Evolutionary conservation across 92 coral and sea anemone species (phyloP), one percentile per base, ranked within the genome.

Genomic region (Bergia sp.): DNA sequence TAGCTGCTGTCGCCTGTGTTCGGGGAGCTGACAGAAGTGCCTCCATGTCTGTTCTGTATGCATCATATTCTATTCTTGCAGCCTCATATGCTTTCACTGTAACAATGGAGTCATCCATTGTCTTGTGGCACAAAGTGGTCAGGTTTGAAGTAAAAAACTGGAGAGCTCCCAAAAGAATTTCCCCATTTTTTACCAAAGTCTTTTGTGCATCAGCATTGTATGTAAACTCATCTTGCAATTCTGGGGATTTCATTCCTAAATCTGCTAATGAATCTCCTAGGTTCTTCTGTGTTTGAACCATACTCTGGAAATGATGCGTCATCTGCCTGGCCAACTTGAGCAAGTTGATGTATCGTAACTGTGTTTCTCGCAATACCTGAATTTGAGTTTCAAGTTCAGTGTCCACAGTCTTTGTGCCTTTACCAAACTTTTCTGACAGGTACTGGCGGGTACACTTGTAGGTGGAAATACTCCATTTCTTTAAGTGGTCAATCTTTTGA

Each of bases 381-480:
- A 97, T 93, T 80, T 97, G 98, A 47, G 95, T 89, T 92, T 97
- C 98, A 79, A 97, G 94, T 89, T 95, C 99, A 78, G 95, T 94
- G 87, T 97, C 99, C 16, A 97, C 98, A 65, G 99, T 95, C 85
- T 91, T 96, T 81, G 99, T 93, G 57, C 98, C 99, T 78, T 97
- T 97, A 41, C 99, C 98, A 93, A 97, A 95, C 92, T 89, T 93
- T 91, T 97, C 99, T 20, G 99, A 97, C 13, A 97, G 92, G 80
- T 93, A 93, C 87, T 97, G 99, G 41, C 99, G 92, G 13, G 99
- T 97, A 78, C 95, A 97, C 86, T 97, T 97, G 87, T 97, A 95
- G 0, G 99, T 97, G 40, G 99, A 97, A 71, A 97, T 94, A 64
- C 99, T 95, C 99, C 99, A 97, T 75, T 97, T 97, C 88, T 94